Evolutionary conservation across 2,797 vertebrate genomes (phyloP).

Genomic region (Botia almorhae): DNA sequence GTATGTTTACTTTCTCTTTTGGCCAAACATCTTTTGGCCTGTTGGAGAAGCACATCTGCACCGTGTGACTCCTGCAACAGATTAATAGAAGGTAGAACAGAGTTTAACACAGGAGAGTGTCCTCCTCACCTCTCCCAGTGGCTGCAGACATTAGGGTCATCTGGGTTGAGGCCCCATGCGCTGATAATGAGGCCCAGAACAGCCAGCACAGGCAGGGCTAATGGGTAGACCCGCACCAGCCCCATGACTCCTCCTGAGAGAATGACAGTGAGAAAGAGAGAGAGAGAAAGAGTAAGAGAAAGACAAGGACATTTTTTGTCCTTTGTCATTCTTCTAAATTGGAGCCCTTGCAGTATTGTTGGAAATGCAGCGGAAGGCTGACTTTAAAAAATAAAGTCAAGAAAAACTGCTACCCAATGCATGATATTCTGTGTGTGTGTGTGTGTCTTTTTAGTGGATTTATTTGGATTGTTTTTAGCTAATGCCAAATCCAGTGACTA

Average conservation of each 20-base stretch:
- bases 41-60: too few relatives aligned
- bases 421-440: neutral
- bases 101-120: slow-evolving; percentile 28
- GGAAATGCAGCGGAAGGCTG: neutral
- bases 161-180: slow-evolving; percentile 86
- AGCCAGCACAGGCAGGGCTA: slow-evolving; percentile 69
- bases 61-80: slow-evolving; percentile 19
- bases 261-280: slow-evolving; percentile 3
- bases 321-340: slow-evolving; percentile 40
- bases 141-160: slow-evolving; percentile 98
- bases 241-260: slow-evolving; percentile 78
- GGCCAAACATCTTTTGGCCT: too few relatives aligned
- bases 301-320: slow-evolving; percentile 27
- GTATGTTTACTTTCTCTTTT: too few relatives aligned
- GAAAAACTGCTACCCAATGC: neutral
- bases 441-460: neutral
- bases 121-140: slow-evolving; percentile 88
- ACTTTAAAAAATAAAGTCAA: slow-evolving; percentile 14
- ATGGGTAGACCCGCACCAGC: slow-evolving; percentile 63
- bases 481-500: neutral
- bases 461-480: neutral
- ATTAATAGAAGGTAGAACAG: slow-evolving; percentile 49
- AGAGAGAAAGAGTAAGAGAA: slow-evolving; percentile 25
- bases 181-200: slow-evolving; percentile 73
- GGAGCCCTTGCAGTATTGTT: slow-evolving; percentile 13